Percentiles rank a stretch among this genome's conserved stretches.
phyloP scores from a whole-genome alignment of 2,113 vertebrate genomes.

The Noctilio leporinus region DNA sequence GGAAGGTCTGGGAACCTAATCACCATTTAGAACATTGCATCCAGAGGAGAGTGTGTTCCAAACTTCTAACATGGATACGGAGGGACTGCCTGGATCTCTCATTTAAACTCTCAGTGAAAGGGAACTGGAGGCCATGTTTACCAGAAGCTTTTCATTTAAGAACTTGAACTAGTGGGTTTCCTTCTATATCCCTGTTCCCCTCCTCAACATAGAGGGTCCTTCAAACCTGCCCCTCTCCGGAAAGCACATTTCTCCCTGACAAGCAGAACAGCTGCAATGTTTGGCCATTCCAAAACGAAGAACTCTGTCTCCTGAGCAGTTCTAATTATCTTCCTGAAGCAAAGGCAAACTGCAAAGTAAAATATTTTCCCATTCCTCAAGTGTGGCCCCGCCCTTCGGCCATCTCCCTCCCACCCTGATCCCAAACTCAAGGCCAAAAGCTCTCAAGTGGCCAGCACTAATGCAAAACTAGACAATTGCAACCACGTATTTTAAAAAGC shows the following conservation, averaged over 20 bases:
- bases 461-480: background rate
- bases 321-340: conserved; percentile 20
- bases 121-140: background rate
- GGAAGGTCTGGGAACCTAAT: conserved; percentile 56
- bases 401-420: background rate
- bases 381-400: background rate
- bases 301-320: background rate
- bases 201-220: background rate
- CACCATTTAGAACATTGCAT: conserved; percentile 20
- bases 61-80: background rate
- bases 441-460: background rate
- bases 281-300: background rate
- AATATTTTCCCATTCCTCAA: background rate
- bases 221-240: conserved; percentile 11
- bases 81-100: conserved; percentile 12
- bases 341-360: conserved; percentile 43
- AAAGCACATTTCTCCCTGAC: conserved; percentile 12
- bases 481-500: background rate
- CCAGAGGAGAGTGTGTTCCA: conserved; percentile 13
- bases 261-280: background rate
- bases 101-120: background rate
- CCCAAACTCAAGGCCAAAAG: background rate
- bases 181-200: background rate
- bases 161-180: background rate
- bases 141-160: conserved; percentile 7